phyloP scores from a whole-genome alignment of 30 jellyfish, hydroid and myxozoan genomes.

The Aurelia coerulea region DNA sequence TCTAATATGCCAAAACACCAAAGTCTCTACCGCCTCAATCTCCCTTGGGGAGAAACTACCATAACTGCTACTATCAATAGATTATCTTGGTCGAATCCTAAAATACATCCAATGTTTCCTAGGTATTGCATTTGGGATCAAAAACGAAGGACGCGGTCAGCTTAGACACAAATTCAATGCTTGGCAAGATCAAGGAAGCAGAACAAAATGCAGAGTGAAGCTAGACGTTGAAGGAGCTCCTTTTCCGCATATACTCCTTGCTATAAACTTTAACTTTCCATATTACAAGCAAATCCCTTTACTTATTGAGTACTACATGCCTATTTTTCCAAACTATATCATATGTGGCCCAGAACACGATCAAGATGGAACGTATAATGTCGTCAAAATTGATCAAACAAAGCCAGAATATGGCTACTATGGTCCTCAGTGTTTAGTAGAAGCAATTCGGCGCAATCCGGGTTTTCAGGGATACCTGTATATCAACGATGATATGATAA shows the following conservation, averaged over 20 bases:
- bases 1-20: too few relatives aligned
- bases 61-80: too few relatives aligned
- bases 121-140: too few relatives aligned
- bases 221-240: background rate
- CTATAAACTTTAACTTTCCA: conserved; percentile 68
- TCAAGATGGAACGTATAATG: background rate
- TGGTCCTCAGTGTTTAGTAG: conserved; percentile 57
- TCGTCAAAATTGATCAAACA: conserved; percentile 14
- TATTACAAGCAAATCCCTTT: conserved; percentile 39
- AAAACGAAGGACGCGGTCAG: too few relatives aligned
- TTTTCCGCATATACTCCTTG: conserved; percentile 27
- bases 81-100: too few relatives aligned
- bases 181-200: too few relatives aligned
- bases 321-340: conserved; percentile 45
- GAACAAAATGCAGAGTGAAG: too few relatives aligned
- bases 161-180: too few relatives aligned
- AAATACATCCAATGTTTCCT: too few relatives aligned
- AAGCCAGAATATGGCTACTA: conserved; percentile 45
- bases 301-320: conserved; percentile 16
- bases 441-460: conserved; percentile 59
- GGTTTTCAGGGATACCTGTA: conserved; percentile 59
- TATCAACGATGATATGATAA: conserved; percentile 67
- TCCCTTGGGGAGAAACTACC: too few relatives aligned
- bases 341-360: conserved; percentile 56
- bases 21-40: too few relatives aligned